These are phyloP conservation scores for Cephus pulcher DNA, from an alignment of 2,888 invertebrate genomes.

Conservation along the genomic window DNA sequence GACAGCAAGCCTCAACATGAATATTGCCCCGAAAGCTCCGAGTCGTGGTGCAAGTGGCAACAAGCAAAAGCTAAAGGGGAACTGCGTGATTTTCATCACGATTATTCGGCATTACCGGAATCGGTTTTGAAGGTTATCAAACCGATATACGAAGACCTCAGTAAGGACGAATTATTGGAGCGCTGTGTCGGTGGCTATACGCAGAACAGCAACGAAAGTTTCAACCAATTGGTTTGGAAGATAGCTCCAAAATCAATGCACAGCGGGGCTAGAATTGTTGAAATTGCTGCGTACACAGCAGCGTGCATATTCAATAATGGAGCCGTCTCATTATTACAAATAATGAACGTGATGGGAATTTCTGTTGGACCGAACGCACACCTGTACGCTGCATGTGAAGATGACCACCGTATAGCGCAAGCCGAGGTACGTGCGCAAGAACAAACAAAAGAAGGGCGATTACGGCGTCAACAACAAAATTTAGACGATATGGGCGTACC, in stretches of 20 bases:
- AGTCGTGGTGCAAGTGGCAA: conserved; percentile 9
- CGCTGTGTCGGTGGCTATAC: conserved; percentile 9
- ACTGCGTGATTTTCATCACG: conserved; percentile 8
- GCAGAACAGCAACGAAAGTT: conserved; percentile 5
- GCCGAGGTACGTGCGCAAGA: conserved; percentile 16
- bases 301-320: conserved; percentile 12
- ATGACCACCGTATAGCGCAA: conserved; percentile 8
- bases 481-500: neutral
- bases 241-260: conserved; percentile 15
- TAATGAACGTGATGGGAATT: conserved; percentile 14
- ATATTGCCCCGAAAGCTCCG: neutral
- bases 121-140: conserved; percentile 9
- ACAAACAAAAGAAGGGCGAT: conserved; percentile 17
- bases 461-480: conserved; percentile 11
- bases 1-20: conserved; percentile 3
- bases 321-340: conserved; percentile 9
- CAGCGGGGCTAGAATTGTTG: conserved; percentile 20
- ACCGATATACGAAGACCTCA: conserved; percentile 4
- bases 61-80: conserved; percentile 6
- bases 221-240: conserved; percentile 14
- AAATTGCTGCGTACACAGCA: conserved; percentile 14
- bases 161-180: conserved; percentile 11
- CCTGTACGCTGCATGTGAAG: conserved; percentile 3
- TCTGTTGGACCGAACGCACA: conserved; percentile 14
- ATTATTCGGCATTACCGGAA: conserved; percentile 13